Base-by-base conservation (phyloP, 2,888 invertebrate genomes). In the Epinotia ramella region DNA sequence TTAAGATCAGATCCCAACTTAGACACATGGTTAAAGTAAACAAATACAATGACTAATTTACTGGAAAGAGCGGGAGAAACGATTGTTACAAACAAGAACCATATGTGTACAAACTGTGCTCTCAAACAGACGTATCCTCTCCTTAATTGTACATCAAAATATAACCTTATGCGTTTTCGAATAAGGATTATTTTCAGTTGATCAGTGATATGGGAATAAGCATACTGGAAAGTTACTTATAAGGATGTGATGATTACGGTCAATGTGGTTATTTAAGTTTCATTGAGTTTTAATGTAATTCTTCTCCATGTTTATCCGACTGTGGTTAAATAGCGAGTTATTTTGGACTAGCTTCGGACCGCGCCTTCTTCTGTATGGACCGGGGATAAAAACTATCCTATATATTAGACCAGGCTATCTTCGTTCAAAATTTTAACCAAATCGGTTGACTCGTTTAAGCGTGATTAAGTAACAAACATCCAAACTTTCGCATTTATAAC, bases 61-160 rank as follows among this genome's bases (percentile, higher is more conserved):
- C 65, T 66, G 49, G 16, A 28, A 66, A 53, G 65, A 53, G 28
- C 65, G 20, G 46, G 44, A 49, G 66, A n/a, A 53, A 49, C 59
- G 11, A 69, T 69, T 60, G 69, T 69, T 60, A 68, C 16, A 69
- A 69, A 69, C 69, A 69, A 16, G 44, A 60, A 60, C 69, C 69
- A 69, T 57, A 69, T 69, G 69, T 44, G 59, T 5, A 60, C 69
- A 69, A 28, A 60, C 46, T 40, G 44, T 59, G 6, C 2, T 3
- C 24, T 24, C n/a, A 57, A 62, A 62, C 33, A 1, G 62, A 12
- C 59, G 20, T 11, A 46, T 59, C 0, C 12, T 3, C 4, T 1
- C 9, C 12, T 20, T 66, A n/a, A 16, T 4, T n/a, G 6, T 2
- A 46, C 44, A 18, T 20, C 16, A 9, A 68, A 68, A 24, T 2